Percentiles rank a stretch among this genome's conserved stretches.
Evolutionary conservation across 1,140 invertebrate genomes (phyloP).

Genomic region (Sycophila sp.): DNA sequence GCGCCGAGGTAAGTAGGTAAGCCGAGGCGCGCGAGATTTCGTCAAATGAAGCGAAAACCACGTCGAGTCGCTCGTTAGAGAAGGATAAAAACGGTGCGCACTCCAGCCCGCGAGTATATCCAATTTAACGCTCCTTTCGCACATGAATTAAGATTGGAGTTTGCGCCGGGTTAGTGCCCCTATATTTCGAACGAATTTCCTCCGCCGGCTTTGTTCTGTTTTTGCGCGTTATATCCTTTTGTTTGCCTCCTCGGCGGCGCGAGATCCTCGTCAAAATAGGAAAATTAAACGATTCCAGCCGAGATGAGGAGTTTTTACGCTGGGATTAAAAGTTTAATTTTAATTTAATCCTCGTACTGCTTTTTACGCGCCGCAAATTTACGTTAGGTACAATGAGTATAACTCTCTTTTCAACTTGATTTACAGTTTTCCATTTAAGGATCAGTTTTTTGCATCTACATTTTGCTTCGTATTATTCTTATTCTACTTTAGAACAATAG

Average conservation of each 20-base stretch:
- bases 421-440: too few relatives aligned
- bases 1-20: not conserved
- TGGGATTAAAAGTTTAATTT: not conserved
- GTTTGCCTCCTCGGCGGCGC: too few relatives aligned
- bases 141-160: conserved; percentile 7
- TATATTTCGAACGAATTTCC: not conserved
- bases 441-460: too few relatives aligned
- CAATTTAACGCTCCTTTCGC: conserved; percentile 17
- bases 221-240: too few relatives aligned
- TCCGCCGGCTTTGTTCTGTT: not conserved
- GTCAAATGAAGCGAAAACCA: conserved; percentile 26
- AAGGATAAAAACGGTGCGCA: conserved; percentile 5
- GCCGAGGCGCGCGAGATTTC: conserved; percentile 5
- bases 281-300: not conserved
- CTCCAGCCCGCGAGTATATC: not conserved
- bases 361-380: too few relatives aligned
- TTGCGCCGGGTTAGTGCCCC: too few relatives aligned
- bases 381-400: too few relatives aligned
- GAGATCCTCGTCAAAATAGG: not conserved
- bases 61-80: conserved; percentile 16
- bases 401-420: too few relatives aligned
- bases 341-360: not conserved
- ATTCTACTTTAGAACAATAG: too few relatives aligned
- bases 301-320: not conserved
- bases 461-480: too few relatives aligned